These are phyloP conservation scores for Acyrthosiphon pisum DNA, from an alignment of 1,140 invertebrate species.

Conservation along the genomic window DNA sequence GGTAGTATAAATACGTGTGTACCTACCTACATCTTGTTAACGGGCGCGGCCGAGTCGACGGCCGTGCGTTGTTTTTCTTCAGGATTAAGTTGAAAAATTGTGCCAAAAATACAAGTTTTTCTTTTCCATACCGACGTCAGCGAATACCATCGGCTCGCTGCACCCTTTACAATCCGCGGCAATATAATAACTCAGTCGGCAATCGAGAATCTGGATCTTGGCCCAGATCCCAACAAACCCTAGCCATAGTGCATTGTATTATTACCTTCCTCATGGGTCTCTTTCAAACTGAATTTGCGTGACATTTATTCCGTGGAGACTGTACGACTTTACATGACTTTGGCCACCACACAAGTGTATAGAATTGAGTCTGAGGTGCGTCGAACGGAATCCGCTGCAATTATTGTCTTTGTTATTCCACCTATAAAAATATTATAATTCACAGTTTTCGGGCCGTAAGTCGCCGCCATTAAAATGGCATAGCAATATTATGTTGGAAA, in stretches of 20 bases:
- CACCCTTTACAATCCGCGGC: slow-evolving; percentile 23
- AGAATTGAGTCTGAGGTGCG: slow-evolving; percentile 21
- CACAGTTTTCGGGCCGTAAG: not conserved
- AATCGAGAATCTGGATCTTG: slow-evolving; percentile 47
- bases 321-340: slow-evolving; percentile 41
- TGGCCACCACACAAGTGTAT: slow-evolving; percentile 27
- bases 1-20: not conserved
- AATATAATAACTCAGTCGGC: slow-evolving; percentile 47
- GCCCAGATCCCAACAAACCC: slow-evolving; percentile 34
- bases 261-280: slow-evolving; percentile 45
- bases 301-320: slow-evolving; percentile 42
- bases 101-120: slow-evolving; percentile 50
- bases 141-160: slow-evolving; percentile 22
- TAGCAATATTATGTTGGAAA: not conserved
- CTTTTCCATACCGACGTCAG: slow-evolving; percentile 46
- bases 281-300: slow-evolving; percentile 53
- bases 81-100: slow-evolving; percentile 30
- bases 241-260: slow-evolving; percentile 22
- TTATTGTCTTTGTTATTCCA: not conserved
- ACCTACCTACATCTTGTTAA: slow-evolving; percentile 10
- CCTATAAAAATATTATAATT: no score
- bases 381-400: not conserved
- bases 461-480: not conserved
- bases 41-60: not conserved
- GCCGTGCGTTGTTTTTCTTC: slow-evolving; percentile 24